Base-by-base conservation (phyloP, 2,113 vertebrate species). In the Hypomesus transpacificus region DNA sequence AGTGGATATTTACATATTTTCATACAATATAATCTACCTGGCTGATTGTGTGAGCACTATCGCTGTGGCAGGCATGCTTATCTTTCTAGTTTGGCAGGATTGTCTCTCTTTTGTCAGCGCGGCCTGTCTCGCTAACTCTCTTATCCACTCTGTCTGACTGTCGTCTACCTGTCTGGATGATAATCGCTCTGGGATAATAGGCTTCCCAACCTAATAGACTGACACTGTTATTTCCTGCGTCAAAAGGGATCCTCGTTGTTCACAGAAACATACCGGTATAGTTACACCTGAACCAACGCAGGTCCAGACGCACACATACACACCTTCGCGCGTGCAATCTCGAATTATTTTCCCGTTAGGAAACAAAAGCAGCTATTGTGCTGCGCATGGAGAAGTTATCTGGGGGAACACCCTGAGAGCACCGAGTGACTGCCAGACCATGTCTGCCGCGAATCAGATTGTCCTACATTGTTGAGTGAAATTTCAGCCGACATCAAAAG, bases 301-400 rank as follows among this genome's bases (percentile, higher is more conserved):
- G 74, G 77, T 26, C 13, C 72, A 85, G 79, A 81, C 67, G 73
- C 85, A 75, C 50, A 57, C 26, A 72, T 5, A 57, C 17, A 65
- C 76, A 61, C 82, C 78, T 80, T 84, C 79, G 67, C 58, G 31
- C 26, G 57, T n/a, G 66, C 75, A 68, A 80, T 78, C 80, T 85
- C 76, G 60, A 77, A 82, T 76, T 54, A 73, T 86, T 75, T 50
- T 58, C 71, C 58, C 26, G 34, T 74, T 71, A n/a, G 17, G 76
- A 84, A 84, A 92, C 89, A 92, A 91, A 87, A 88, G 84, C 63
- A 1, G 51, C 80, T 65, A 87, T 91, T 92, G 91, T 92, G 79
- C 88, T 88, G 82, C 70, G 71, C 71, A 71, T 72, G 20, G 84
- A 85, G 81, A 89, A 90, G 85, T 90, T 89, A 91, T 88, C 88